These are phyloP conservation scores for Porites lobata DNA, from an alignment of 92 coral and sea anemone species.

Conservation along the genomic window DNA sequence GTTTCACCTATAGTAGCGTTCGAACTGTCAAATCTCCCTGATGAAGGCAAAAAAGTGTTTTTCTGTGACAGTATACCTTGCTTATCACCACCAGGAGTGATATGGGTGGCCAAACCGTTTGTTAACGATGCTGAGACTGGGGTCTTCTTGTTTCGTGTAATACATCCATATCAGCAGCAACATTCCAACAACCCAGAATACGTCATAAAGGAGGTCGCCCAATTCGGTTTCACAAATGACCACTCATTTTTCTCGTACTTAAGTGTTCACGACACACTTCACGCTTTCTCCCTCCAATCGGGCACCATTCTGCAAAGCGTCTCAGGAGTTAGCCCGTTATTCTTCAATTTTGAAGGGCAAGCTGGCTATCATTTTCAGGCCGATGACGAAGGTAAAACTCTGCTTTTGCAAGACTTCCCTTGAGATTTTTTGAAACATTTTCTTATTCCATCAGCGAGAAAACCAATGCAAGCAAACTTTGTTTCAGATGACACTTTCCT, in stretches of 20 bases:
- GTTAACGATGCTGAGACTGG: background rate
- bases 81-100: too few relatives aligned
- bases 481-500: background rate
- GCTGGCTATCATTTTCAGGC: background rate
- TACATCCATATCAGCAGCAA: background rate
- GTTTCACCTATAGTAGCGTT: too few relatives aligned
- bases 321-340: background rate
- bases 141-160: background rate
- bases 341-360: background rate
- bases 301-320: slow-evolving; percentile 7
- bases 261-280: background rate
- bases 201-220: background rate
- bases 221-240: slow-evolving; percentile 9
- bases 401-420: too few relatives aligned
- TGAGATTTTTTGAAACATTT: too few relatives aligned
- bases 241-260: background rate
- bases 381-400: too few relatives aligned
- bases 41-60: too few relatives aligned
- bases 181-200: background rate
- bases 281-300: background rate
- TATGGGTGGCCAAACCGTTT: too few relatives aligned
- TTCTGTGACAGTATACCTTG: too few relatives aligned
- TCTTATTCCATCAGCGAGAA: background rate
- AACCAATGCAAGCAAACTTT: background rate
- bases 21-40: too few relatives aligned